Percentiles rank a stretch among this genome's conserved stretches.
Evolutionary conservation across 2,888 invertebrate genomes (phyloP).

Genomic region (Sphecodes monilicornis): DNA sequence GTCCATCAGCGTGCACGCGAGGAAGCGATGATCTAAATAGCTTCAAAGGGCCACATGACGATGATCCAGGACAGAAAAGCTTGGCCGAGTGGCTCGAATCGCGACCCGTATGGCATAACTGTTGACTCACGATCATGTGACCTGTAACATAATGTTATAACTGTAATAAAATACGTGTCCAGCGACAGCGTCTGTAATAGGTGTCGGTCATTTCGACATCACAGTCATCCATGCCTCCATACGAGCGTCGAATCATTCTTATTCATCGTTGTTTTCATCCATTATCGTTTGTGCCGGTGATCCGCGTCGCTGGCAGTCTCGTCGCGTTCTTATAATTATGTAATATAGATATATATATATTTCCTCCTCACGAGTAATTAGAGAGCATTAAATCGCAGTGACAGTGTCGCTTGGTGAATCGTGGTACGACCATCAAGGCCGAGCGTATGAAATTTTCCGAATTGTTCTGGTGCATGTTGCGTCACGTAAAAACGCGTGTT

Average conservation of each 20-base stretch:
- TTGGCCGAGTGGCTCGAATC: background rate
- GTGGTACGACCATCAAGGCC: background rate
- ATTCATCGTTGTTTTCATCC: constrained; percentile 40
- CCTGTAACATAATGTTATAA: constrained; percentile 57
- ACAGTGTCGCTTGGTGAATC: background rate
- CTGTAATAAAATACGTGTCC: constrained; percentile 58
- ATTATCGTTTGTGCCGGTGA: constrained; percentile 15
- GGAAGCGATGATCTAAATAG: background rate
- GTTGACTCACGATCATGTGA: constrained; percentile 53
- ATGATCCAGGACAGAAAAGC: constrained; percentile 5
- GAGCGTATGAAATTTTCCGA: background rate
- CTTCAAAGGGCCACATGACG: background rate
- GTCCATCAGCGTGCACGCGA: too few relatives aligned
- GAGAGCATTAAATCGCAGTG: background rate
- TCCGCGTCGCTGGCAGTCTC: background rate
- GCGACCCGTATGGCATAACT: constrained; percentile 27
- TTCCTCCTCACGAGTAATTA: constrained; percentile 5
- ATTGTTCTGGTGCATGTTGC: background rate
- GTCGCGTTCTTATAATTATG: constrained; percentile 32
- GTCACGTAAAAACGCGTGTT: background rate
- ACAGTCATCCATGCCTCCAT: constrained; percentile 32
- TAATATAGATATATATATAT: background rate
- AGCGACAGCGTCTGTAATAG: constrained; percentile 36
- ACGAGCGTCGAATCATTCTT: constrained; percentile 26
- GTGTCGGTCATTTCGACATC: constrained; percentile 41